Base-by-base conservation (phyloP, 2,113 vertebrate genomes). In the Harpagus bidentatus region DNA sequence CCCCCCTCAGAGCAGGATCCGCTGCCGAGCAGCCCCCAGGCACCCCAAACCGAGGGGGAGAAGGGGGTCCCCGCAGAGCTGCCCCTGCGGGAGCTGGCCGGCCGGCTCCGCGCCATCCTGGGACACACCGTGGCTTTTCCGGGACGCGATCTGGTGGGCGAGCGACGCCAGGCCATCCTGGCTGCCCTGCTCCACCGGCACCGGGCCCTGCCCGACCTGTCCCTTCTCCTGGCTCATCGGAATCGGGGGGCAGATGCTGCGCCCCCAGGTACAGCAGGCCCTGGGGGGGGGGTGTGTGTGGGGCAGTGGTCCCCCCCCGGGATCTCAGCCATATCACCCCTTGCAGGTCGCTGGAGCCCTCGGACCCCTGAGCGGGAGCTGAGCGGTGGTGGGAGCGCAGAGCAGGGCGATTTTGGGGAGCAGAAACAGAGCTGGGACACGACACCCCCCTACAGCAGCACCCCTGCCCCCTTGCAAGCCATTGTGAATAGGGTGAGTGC, bases 151-250 rank as follows among this genome's bases (percentile, higher is more conserved):
- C 95, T 98, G 71, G 59, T 98, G 28, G 93, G 94, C 21, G 98
- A 99, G 72, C 97, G 95, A 87, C 98, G 97, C 71, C 96, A 97
- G 53, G 79, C 92, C 4, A 96, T 99, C 25, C 23, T 98, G 71
- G 89, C 94, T 36, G 86, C 95, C 47, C 94, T 99, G 55, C 93
- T 76, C 76, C 88, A 98, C 63, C 95, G 93, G 7, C 98, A 99
- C n/a, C 98, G 98, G n/a, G 85, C 90, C 25, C 66, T 91, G 25
- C 97, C 99, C 8, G 97, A 98, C 58, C 91, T 98, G 63, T 95
- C 98, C 89, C 87, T 98, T 34, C 83, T 82, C 5, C 53, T 62
- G 42, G 52, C 97, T 65, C 93, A 92, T 43, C 91, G 25, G 25
- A 42, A 34, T 28, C 53, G 72, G 32, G 76, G 74, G 50, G 65